These are phyloP conservation scores for Phodopus roborovskii DNA, from an alignment of 2,113 vertebrate genomes.

Conservation along the genomic window DNA sequence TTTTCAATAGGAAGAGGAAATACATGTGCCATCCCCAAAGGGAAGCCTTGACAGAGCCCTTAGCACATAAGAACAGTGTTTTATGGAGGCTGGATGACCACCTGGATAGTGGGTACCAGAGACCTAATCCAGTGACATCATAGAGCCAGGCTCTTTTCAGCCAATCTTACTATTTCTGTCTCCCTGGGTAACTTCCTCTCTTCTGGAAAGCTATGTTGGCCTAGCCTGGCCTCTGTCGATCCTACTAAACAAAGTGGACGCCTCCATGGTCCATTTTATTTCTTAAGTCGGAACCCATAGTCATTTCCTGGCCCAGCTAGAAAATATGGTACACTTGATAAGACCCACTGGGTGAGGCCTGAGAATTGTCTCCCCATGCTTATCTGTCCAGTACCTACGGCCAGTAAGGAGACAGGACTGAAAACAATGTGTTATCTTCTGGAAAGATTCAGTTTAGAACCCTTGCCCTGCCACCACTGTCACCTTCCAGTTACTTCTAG, in stretches of 20 bases:
- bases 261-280: not conserved
- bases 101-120: not conserved
- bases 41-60: not conserved
- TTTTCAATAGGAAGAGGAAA: not conserved
- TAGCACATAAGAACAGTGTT: not conserved
- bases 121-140: not conserved
- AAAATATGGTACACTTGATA: not conserved
- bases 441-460: not conserved
- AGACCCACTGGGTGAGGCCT: not conserved
- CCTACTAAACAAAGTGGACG: not conserved
- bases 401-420: not conserved
- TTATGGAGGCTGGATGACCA: not conserved
- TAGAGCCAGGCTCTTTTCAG: not conserved
- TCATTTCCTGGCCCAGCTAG: slow-evolving; percentile 41
- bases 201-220: not conserved
- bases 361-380: not conserved
- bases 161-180: not conserved
- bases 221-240: not conserved
- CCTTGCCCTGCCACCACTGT: not conserved
- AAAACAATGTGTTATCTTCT: slow-evolving; percentile 8
- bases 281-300: not conserved
- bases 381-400: not conserved
- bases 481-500: not conserved
- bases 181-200: not conserved
- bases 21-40: not conserved